phyloP scores from a whole-genome alignment of 2,888 invertebrate species.

The Ornithoptera priamus region DNA sequence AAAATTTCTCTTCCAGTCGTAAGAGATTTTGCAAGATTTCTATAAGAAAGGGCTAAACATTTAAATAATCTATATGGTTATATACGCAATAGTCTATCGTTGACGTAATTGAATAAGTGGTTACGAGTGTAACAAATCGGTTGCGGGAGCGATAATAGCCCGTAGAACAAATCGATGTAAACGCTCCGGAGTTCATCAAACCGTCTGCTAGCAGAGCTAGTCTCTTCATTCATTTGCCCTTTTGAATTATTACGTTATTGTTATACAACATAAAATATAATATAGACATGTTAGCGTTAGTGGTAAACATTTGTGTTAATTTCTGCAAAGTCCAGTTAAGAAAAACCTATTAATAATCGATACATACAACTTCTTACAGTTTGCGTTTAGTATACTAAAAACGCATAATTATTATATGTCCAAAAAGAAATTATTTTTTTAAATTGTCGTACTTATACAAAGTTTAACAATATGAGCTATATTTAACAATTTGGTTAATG shows the following conservation, averaged over 20 bases:
- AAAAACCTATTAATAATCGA: too few species aligned
- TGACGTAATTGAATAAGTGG: slow-evolving; percentile 63
- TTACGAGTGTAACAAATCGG: slow-evolving; percentile 66
- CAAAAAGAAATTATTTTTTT: too few species aligned
- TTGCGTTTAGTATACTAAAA: too few species aligned
- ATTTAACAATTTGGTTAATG: too few species aligned
- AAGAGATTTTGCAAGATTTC: not conserved
- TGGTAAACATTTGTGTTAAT: too few species aligned
- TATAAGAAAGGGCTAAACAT: slow-evolving; percentile 18
- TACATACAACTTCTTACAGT: too few species aligned
- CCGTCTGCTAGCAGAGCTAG: slow-evolving; percentile 30
- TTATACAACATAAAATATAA: not conserved
- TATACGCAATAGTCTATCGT: slow-evolving; percentile 54
- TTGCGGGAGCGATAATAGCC: slow-evolving; percentile 38
- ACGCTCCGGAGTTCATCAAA: slow-evolving; percentile 46
- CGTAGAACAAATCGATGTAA: slow-evolving; percentile 46
- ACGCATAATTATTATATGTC: too few species aligned
- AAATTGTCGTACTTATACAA: too few species aligned
- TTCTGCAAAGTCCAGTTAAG: too few species aligned
- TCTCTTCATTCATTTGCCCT: slow-evolving; percentile 14
- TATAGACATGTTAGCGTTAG: too few species aligned
- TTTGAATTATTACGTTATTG: not conserved
- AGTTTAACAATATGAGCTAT: too few species aligned
- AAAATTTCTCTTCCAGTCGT: not conserved
- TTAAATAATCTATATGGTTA: slow-evolving; percentile 10